Base-by-base conservation (phyloP, 2,888 invertebrate genomes). In the Stratiomys singularior region DNA sequence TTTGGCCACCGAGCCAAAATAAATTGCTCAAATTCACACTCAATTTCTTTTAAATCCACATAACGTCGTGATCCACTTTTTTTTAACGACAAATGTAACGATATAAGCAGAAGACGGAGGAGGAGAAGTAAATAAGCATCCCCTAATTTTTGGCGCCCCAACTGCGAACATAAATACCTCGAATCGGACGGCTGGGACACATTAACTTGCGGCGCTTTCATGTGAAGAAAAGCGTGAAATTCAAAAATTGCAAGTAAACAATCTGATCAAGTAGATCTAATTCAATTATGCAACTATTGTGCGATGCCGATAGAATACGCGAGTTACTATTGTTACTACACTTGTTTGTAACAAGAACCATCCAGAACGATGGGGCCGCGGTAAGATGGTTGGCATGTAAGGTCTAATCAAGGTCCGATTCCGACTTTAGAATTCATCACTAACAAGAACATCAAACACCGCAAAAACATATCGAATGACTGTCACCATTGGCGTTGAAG, bases 341-440 rank as follows among this genome's bases (percentile, higher is more conserved):
- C 58, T 52, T 9, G 23, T 13, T 63, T 63, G 63, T 63, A 63
- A 63, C 27, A 63, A 63, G 63, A 63, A 63, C 27, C 5, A 63
- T 63, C 28, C 25, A 63, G 27, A 23, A 63, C 27, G 63, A 15
- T 27, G 11, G 28, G 27, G 63, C 28, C 13, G 63, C 27, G 63
- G 23, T 27, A 25, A 25, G 21, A 18, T 23, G 27, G 63, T 63
- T 63, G 63, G 27, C 63, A 63, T 27, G 15, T 25, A 63, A 63
- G 63, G 63, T 63, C 63, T 63, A 63, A 63, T 63, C 63, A 63
- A 63, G 63, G 63, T 63, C 63, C 63, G n/a, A 7, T 11, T 1
- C 27, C 15, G 1, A 63, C 27, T 63, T 27, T 15, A 63, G 37
- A 63, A 63, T 63, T 63, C 63, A 63, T 7, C 25, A 63, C 63